Percentiles rank a stretch among this genome's conserved stretches.
phyloP scores from a whole-genome alignment of 2,888 invertebrate genomes.

The Strigamia crassipes region DNA sequence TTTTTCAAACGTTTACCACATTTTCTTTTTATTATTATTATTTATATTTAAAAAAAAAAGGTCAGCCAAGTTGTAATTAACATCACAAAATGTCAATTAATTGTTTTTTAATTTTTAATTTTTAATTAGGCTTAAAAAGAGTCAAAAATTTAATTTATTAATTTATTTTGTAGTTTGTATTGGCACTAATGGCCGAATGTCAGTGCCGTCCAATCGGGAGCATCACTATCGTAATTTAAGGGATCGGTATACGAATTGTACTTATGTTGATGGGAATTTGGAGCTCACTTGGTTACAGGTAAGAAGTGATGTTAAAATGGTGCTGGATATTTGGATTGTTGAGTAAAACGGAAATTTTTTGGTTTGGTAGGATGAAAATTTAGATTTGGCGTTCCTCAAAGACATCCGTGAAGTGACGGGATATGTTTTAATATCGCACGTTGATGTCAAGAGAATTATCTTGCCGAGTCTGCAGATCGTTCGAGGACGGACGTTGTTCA shows the following conservation, averaged over 20 bases:
- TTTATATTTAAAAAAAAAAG: not conserved
- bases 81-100: too few relatives aligned
- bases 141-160: too few relatives aligned
- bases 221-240: constrained; percentile 91
- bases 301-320: too few relatives aligned
- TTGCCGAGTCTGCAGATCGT: constrained; percentile 90
- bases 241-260: constrained; percentile 95
- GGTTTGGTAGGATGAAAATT: constrained; percentile 65
- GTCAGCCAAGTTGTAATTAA: not conserved
- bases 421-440: constrained; percentile 92
- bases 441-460: constrained; percentile 81
- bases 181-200: constrained; percentile 90
- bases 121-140: too few relatives aligned
- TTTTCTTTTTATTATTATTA: not conserved
- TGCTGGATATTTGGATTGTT: too few relatives aligned
- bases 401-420: constrained; percentile 92
- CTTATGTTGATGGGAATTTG: constrained; percentile 96
- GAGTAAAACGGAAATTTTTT: not conserved
- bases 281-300: constrained; percentile 93
- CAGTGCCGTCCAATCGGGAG: constrained; percentile 87
- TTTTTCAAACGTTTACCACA: not conserved
- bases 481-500: constrained; percentile 87
- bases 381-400: constrained; percentile 88
- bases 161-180: constrained; percentile 75
- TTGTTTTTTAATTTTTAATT: too few relatives aligned